These are phyloP conservation scores for Neogobius melanostomus DNA, from an alignment of 2,113 vertebrate species.

Conservation along the genomic window DNA sequence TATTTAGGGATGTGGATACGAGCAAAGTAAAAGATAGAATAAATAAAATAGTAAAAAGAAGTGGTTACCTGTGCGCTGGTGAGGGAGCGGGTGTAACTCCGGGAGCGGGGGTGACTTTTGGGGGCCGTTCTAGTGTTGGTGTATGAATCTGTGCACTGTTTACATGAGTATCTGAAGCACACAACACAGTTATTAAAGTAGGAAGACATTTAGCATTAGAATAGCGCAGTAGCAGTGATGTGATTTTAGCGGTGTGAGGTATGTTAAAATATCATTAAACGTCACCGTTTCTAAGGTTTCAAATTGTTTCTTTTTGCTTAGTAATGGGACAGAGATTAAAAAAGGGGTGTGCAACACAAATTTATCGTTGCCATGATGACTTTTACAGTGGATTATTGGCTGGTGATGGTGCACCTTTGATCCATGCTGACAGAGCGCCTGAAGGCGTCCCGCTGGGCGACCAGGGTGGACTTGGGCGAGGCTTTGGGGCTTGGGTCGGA, in stretches of 20 bases:
- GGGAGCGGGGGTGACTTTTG: conserved; percentile 88
- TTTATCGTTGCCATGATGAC: neutral
- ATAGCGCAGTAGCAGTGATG: neutral
- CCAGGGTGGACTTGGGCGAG: conserved; percentile 82
- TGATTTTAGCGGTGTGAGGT: neutral
- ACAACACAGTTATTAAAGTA: conserved; percentile 3
- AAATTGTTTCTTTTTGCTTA: neutral
- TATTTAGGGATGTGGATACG: no score
- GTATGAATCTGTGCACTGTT: conserved; percentile 87
- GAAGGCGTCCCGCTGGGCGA: conserved; percentile 88
- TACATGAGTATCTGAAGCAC: conserved; percentile 78
- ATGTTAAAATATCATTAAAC: no score
- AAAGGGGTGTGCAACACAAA: neutral
- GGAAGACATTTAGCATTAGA: no score
- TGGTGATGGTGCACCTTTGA: conserved; percentile 79
- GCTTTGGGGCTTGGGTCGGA: conserved; percentile 91
- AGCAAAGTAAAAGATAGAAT: neutral
- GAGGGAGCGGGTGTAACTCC: conserved; percentile 92
- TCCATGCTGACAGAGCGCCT: conserved; percentile 94
- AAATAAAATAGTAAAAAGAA: neutral
- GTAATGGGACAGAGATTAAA: neutral
- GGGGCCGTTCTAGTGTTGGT: conserved; percentile 87
- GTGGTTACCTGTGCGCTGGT: conserved; percentile 91
- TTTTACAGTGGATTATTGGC: neutral
- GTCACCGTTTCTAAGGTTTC: neutral